Evolutionary conservation across 2,113 vertebrate species (phyloP).

Genomic region (Emydura subglobosa): DNA sequence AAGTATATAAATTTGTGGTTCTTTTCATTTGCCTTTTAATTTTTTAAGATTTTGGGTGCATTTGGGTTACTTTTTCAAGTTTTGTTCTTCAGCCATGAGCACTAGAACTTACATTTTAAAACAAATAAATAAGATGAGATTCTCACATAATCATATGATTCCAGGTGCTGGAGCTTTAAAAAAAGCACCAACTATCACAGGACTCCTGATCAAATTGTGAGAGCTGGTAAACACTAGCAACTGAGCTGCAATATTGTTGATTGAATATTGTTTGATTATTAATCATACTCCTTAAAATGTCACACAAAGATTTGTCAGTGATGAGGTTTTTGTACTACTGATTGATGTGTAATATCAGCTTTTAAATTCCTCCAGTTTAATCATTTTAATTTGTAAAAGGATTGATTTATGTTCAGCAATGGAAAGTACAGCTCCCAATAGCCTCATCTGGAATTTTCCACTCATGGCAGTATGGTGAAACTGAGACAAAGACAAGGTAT

Average conservation of each 20-base stretch:
- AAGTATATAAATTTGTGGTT: not conserved
- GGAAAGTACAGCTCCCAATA: not conserved
- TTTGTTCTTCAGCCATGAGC: not conserved
- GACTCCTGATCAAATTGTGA: not conserved
- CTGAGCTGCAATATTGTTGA: not conserved
- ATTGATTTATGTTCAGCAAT: not conserved
- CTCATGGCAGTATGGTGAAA: not conserved
- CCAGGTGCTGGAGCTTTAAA: not conserved
- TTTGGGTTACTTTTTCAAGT: not conserved
- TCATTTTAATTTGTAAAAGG: not conserved
- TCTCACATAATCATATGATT: not conserved
- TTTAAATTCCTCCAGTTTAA: not conserved
- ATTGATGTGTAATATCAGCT: not conserved
- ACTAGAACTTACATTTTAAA: not conserved
- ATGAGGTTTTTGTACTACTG: not conserved
- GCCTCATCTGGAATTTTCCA: not conserved
- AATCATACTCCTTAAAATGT: not conserved
- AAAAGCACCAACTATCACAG: not conserved
- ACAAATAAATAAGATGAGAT: not conserved
- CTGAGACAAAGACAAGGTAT: not conserved
- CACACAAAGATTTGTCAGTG: not conserved
- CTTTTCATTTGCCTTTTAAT: not conserved
- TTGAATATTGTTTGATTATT: not conserved
- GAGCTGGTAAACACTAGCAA: not conserved
- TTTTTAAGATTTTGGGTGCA: not conserved